These are phyloP conservation scores for Xestia ashworthii DNA, from an alignment of 2,888 invertebrate species.

Conservation along the genomic window DNA sequence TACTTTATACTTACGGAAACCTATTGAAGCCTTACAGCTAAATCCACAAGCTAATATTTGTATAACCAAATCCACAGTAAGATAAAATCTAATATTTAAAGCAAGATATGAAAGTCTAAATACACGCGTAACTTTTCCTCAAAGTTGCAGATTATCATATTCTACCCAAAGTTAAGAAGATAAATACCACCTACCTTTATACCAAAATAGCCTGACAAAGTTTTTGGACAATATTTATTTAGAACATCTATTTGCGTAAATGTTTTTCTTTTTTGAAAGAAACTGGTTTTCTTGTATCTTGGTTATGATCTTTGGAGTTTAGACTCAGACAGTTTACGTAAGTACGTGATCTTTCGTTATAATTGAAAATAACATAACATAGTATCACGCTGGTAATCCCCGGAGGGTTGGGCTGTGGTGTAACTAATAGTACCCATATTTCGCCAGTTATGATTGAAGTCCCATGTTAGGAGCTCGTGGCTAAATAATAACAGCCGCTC, in stretches of 20 bases:
- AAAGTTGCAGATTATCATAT: slow-evolving; percentile 45
- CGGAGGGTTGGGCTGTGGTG: no score
- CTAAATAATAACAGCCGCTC: no score
- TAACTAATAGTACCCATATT: no score
- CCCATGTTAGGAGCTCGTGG: no score
- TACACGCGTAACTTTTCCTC: slow-evolving; percentile 19
- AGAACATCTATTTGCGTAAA: neutral
- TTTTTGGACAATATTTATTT: slow-evolving; percentile 6
- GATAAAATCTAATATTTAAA: slow-evolving; percentile 43
- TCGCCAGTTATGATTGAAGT: no score
- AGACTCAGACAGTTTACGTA: neutral
- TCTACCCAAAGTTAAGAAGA: slow-evolving; percentile 13
- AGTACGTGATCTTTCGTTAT: neutral
- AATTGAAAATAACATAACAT: no score
- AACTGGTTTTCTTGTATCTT: neutral
- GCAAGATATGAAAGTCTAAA: slow-evolving; percentile 46
- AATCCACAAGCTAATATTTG: slow-evolving; percentile 10
- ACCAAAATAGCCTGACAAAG: slow-evolving; percentile 1
- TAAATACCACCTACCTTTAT: slow-evolving; percentile 22
- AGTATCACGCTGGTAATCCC: no score
- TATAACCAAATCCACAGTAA: slow-evolving; percentile 1
- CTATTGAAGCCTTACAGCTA: neutral
- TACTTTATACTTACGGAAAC: neutral
- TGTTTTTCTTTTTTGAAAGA: neutral
- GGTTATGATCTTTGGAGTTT: neutral